A percentile compares a stretch with the other conserved stretches of the same genome.
Evolutionary conservation across 1,140 invertebrate genomes (phyloP).

Genomic region (Eulimnadia texana): DNA sequence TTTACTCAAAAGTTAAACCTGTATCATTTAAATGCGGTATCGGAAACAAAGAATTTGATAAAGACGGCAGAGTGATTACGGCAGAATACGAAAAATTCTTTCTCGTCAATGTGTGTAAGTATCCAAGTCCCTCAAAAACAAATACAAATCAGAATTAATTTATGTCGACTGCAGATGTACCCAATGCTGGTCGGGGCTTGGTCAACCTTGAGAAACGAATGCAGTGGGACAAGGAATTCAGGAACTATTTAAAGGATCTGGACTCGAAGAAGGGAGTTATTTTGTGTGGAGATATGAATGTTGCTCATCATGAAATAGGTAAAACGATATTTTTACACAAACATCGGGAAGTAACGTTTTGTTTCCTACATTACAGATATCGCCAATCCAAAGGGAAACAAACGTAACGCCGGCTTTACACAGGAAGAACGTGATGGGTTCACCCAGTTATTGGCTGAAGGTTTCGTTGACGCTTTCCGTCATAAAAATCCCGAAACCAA

Average conservation of each 20-base stretch:
- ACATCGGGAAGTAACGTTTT: no score
- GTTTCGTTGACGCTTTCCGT: constrained; percentile 77
- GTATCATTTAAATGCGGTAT: constrained; percentile 74
- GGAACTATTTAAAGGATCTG: constrained; percentile 56
- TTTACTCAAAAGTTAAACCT: constrained; percentile 73
- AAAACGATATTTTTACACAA: constrained; percentile 18
- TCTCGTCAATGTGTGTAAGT: constrained; percentile 54
- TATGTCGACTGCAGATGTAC: constrained; percentile 50
- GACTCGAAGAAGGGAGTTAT: constrained; percentile 78
- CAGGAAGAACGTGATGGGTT: constrained; percentile 83
- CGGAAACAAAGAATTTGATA: constrained; percentile 51
- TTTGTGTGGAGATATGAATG: constrained; percentile 92
- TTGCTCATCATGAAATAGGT: constrained; percentile 90
- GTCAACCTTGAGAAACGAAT: constrained; percentile 74
- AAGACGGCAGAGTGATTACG: constrained; percentile 84
- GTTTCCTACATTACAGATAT: no score
- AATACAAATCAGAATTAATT: constrained; percentile 1
- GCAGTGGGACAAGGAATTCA: constrained; percentile 77
- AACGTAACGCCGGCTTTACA: constrained; percentile 88
- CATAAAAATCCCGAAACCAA: constrained; percentile 71
- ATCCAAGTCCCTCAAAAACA: neutral
- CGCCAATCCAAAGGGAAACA: constrained; percentile 85
- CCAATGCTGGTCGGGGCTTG: constrained; percentile 62
- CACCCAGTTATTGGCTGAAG: constrained; percentile 58
- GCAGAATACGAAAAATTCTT: constrained; percentile 88